Evolutionary conservation across 2,113 vertebrate species (phyloP), one percentile per base, ranked within the genome.

Genomic region (Falco punctatus): DNA sequence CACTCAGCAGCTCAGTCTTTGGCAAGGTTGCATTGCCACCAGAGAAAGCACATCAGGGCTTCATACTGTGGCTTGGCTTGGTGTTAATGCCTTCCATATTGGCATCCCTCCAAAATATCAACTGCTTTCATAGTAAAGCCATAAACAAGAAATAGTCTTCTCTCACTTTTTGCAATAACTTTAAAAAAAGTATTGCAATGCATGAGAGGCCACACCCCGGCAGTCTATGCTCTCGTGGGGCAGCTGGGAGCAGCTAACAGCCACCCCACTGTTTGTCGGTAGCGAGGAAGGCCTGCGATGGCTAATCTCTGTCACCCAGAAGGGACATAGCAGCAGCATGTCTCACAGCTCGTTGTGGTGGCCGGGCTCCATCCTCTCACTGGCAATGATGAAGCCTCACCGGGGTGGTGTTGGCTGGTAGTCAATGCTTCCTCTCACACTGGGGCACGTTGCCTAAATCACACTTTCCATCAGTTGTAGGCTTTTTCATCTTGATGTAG

Each of bases 191-290:
- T 10, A 44, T 13, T 26, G 49, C n/a, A 73, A 57, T 44, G 35
- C 26, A 30, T 2, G 2, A 64, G 35, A 26, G 11, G 15, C 9
- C 0, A 0, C 44, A 27, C 4, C 10, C 4, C 3, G 8, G 15
- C 0, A 1, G 7, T 51, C 28, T 30, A 2, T 8, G 2, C 9
- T 49, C 12, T 55, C 15, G 19, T 46, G 24, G 10, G 22, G 18
- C 4, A 5, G 4, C 42, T 82, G 42, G 35, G 13, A 70, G 30
- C 13, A 44, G 48, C 52, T 42, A 67, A 46, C 15, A 71, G 12
- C 18, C 13, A 27, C 1, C 2, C 21, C 9, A 3, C 21, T 49
- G 2, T 15, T 48, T 5, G 49, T 27, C 26, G 8, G 6, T 55
- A 15, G 87, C 16, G 26, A 54, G 85, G 82, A 90, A 90, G 75